phyloP scores from a whole-genome alignment of 2,797 vertebrate species.

The Phoeniculus purpureus region DNA sequence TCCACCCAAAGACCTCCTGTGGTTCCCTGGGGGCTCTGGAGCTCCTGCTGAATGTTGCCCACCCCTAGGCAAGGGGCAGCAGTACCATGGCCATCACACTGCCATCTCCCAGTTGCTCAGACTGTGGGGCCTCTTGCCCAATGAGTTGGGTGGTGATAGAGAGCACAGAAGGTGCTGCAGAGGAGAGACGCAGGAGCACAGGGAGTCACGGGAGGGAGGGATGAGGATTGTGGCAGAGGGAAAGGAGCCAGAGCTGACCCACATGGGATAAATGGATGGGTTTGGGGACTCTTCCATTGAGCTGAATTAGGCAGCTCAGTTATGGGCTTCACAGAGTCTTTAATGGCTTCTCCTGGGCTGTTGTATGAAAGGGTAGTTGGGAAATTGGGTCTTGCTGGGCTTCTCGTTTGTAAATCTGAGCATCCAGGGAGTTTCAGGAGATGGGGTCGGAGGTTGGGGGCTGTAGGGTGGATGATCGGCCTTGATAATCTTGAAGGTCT shows the following conservation, averaged over 20 bases:
- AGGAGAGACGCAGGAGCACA: neutral
- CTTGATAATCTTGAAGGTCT: no score
- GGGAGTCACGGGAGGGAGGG: neutral
- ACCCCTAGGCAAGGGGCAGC: accelerated
- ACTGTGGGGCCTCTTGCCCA: accelerated
- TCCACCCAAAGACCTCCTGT: neutral
- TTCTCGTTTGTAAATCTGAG: neutral
- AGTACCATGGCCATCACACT: accelerated
- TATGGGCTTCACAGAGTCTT: neutral
- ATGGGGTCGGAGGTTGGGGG: no score
- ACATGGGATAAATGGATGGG: neutral
- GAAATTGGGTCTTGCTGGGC: neutral
- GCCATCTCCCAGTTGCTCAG: neutral
- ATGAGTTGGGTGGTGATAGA: neutral
- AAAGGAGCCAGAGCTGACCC: neutral
- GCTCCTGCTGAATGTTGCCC: no score
- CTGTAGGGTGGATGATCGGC: no score
- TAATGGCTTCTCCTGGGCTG: neutral
- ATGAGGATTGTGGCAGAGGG: neutral
- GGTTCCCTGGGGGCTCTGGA: neutral
- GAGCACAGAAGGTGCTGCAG: neutral
- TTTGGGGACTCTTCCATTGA: neutral
- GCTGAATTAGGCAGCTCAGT: neutral
- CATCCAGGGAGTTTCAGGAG: no score
- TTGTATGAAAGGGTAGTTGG: neutral